These are phyloP conservation scores for Melanerpes formicivorus DNA, from an alignment of 2,113 vertebrate species.

Conservation along the genomic window DNA sequence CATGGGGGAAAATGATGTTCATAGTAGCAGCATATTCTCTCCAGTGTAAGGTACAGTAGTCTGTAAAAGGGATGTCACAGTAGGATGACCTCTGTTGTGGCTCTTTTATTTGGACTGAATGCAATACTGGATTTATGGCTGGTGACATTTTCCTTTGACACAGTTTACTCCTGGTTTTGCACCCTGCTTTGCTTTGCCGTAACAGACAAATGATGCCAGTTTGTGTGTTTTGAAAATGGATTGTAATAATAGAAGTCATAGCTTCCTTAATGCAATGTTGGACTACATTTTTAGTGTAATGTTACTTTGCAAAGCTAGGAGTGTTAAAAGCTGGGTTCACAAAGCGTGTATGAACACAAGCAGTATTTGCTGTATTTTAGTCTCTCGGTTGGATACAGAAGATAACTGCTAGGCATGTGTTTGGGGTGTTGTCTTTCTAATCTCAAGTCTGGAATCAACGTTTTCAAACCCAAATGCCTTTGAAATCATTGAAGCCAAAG, in stretches of 20 bases:
- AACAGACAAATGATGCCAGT: not conserved
- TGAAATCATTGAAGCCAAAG: slow-evolving; percentile 10
- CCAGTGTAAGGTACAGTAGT: not conserved
- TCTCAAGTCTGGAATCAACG: not conserved
- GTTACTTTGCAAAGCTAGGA: not conserved
- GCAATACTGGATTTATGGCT: not conserved
- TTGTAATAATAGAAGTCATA: not conserved
- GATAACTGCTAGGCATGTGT: not conserved
- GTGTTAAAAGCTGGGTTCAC: not conserved
- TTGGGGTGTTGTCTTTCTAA: not conserved
- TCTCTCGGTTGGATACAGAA: not conserved
- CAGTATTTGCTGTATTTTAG: not conserved
- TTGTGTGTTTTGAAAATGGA: not conserved
- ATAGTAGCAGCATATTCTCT: not conserved
- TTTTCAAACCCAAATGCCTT: not conserved
- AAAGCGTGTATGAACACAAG: not conserved
- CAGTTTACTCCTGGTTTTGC: not conserved
- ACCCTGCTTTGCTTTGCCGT: not conserved
- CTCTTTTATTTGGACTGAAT: not conserved
- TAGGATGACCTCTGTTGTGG: not conserved
- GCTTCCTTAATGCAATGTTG: not conserved
- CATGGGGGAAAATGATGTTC: not conserved
- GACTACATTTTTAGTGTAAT: not conserved
- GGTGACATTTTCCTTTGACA: not conserved
- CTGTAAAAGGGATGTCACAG: not conserved